Evolutionary conservation across 2,888 invertebrate genomes (phyloP).

Genomic region (Melanostoma mellinum): DNA sequence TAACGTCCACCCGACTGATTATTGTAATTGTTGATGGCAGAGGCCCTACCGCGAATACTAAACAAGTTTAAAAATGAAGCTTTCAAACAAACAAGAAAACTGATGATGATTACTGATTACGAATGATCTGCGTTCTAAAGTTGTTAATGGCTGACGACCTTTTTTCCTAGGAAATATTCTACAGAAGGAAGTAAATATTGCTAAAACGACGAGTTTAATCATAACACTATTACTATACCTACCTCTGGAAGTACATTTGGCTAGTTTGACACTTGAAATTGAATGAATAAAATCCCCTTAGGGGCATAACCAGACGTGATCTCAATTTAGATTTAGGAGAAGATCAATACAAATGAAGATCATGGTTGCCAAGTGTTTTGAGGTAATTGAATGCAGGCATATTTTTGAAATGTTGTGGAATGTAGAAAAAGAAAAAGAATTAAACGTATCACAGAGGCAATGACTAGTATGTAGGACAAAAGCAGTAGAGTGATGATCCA

Average conservation of each 20-base stretch:
- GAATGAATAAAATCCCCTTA: constrained; percentile 25
- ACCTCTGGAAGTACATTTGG: constrained; percentile 38
- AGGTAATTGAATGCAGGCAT: no score
- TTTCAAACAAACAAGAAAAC: neutral
- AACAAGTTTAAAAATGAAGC: constrained; percentile 17
- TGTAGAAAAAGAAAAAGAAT: no score
- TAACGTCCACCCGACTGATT: constrained; percentile 31
- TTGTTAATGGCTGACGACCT: neutral
- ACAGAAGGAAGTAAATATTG: constrained; percentile 33
- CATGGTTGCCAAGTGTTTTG: neutral
- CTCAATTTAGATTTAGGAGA: constrained; percentile 35
- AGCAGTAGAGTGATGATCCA: no score
- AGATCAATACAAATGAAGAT: constrained; percentile 6
- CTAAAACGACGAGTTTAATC: constrained; percentile 3
- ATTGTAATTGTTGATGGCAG: constrained; percentile 40
- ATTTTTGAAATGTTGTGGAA: no score
- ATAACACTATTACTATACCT: neutral
- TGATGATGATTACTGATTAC: neutral
- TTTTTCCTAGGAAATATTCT: constrained; percentile 20
- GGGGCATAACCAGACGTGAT: constrained; percentile 49
- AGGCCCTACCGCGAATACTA: constrained; percentile 40
- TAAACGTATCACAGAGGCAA: no score
- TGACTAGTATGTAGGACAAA: no score
- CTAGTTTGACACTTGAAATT: constrained; percentile 25
- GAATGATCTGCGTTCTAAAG: constrained; percentile 17